A percentile compares a stretch with the other conserved stretches of the same genome.
Evolutionary conservation across 35 echinoderm and acorn worm species (phyloP).

Genomic region (Acanthaster planci): DNA sequence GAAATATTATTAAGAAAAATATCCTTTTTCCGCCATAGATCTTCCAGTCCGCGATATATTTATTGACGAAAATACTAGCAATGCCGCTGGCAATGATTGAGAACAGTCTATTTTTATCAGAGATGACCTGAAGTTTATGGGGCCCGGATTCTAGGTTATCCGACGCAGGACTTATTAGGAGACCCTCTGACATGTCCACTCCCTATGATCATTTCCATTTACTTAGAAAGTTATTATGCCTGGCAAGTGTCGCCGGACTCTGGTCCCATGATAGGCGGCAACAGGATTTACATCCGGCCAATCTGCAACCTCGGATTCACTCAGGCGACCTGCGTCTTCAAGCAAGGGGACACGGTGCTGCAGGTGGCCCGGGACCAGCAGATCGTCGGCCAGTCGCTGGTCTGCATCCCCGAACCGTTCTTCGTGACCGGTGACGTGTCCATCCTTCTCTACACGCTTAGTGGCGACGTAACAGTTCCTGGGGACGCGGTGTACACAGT

Average conservation of each 20-base stretch:
- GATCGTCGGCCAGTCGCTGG: not conserved
- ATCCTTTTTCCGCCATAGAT: too few species aligned
- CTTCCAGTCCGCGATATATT: too few species aligned
- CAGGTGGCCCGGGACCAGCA: not conserved
- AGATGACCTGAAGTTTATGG: too few species aligned
- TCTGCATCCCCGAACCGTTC: conserved; percentile 11
- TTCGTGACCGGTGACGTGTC: not conserved
- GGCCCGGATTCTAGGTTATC: too few species aligned
- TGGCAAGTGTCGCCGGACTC: not conserved
- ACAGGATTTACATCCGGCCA: not conserved
- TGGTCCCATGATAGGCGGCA: not conserved
- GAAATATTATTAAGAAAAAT: too few species aligned
- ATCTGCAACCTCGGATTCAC: not conserved
- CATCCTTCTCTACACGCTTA: not conserved
- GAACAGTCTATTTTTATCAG: too few species aligned
- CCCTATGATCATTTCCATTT: too few species aligned
- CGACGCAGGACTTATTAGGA: too few species aligned
- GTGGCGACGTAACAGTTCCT: not conserved
- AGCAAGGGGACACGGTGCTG: not conserved
- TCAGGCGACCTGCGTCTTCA: not conserved
- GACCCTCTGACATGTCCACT: too few species aligned
- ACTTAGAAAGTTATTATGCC: not conserved
- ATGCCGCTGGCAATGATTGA: too few species aligned
- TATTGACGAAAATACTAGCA: too few species aligned
- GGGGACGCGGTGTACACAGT: not conserved